These are phyloP conservation scores for Zaprionus ornatus DNA, from an alignment of 1,140 invertebrate genomes.

Conservation along the genomic window DNA sequence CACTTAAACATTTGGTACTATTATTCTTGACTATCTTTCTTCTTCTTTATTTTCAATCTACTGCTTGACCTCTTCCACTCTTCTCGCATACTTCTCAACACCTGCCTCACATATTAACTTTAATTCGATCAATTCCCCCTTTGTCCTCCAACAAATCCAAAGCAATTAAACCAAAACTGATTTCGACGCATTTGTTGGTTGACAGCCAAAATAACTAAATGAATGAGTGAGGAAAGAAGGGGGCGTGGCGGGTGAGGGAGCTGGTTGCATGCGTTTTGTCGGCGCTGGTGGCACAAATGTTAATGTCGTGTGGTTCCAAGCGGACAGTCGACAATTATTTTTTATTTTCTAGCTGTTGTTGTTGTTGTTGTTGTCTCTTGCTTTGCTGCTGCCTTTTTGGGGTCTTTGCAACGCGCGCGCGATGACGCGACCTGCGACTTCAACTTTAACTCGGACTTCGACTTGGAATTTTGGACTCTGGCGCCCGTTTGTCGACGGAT, in stretches of 20 bases:
- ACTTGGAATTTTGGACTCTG: constrained; percentile 21
- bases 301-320: constrained; percentile 60
- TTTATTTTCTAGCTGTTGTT: constrained; percentile 21
- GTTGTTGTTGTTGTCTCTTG: background rate
- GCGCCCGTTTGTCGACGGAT: constrained; percentile 8
- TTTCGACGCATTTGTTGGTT: constrained; percentile 29
- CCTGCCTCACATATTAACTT: too few relatives aligned
- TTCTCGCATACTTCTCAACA: too few relatives aligned
- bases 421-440: constrained; percentile 46
- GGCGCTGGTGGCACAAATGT: constrained; percentile 67
- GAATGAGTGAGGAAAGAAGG: background rate
- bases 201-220: constrained; percentile 35
- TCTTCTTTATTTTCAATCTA: too few relatives aligned
- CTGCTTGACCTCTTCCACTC: too few relatives aligned
- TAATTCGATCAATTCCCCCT: background rate
- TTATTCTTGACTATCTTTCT: background rate
- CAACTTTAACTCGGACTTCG: constrained; percentile 31
- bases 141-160: background rate
- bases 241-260: background rate
- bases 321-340: constrained; percentile 37
- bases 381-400: constrained; percentile 21
- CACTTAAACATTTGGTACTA: too few relatives aligned
- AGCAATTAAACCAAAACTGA: background rate
- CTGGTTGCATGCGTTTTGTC: constrained; percentile 35
- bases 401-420: constrained; percentile 10